Base-by-base conservation (phyloP, 2,113 vertebrate genomes). In the Percina caprodes region DNA sequence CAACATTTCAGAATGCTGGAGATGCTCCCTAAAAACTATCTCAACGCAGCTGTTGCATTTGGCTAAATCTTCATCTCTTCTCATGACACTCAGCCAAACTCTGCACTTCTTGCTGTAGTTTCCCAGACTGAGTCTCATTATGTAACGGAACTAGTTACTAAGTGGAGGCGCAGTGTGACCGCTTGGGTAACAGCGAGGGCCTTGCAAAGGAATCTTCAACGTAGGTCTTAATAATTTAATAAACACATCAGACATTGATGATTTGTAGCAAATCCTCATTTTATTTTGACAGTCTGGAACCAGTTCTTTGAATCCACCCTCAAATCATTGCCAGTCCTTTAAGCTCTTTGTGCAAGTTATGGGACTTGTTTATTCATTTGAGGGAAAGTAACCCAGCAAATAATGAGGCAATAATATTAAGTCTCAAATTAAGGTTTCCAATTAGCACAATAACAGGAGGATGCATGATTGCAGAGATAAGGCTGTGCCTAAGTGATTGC, bases 361-460 rank as follows among this genome's bases (percentile, higher is more conserved):
- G 66, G 19, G 61, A 77, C 60, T 67, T 79, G 79, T 90, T 90
- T 81, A 86, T 90, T 91, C 72, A 87, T 86, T 84, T 82, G 45
- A 24, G 74, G 72, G 14, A 72, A 82, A 81, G 49, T 81, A 90
- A 88, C 79, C 51, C n/a, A 23, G 78, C 81, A 80, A 87, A 89
- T 90, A 88, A 92, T 67, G 80, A 89, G 77, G 81, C 80, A 83
- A 85, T 87, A 86, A 89, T 89, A 90, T 89, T 88, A 81, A 71
- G 74, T 86, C 76, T 87, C 76, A 92, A 91, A 93, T 94, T 86
- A 92, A 86, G 86, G 87, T 82, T 86, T 93, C 86, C 82, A 93
- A 93, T 93, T 92, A 93, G 63, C 83, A 76, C 75, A 79, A 91
- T 87, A 91, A 92, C 80, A 69, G 89, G 81, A 80, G 66, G 72